Evolutionary conservation across 2,888 invertebrate species (phyloP), one percentile per base, ranked within the genome.

Genomic region (Cylloceria caligata): DNA sequence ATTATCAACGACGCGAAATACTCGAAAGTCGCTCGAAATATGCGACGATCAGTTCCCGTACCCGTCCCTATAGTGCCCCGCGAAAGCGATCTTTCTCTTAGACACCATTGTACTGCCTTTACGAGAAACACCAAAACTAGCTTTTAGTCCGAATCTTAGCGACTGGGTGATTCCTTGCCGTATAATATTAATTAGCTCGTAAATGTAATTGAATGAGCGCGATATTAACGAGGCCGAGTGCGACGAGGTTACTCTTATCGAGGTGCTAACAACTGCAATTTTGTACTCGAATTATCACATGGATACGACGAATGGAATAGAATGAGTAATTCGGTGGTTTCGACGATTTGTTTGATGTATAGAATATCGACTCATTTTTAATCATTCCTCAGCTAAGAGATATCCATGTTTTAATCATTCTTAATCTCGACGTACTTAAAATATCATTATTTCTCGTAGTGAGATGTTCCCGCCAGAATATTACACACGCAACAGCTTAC

Each of bases 71-170:
- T 34, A 19, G 19, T 47, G 45, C 45, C 19, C 36, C 55, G 69
- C 45, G 16, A 64, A 60, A 60, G 13, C 67, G 24, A 67, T 27
- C 16, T 42, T 47, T 67, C 67, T 47, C 7, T 39, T 57, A 69
- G 71, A 52, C 47, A 76, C 47, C 67, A 67, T 52, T 72, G 71
- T 52, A 80, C 74, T 81, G 78, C 78, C 81, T 78, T 82, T 52
- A 62, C 49, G 68, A 75, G 27, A 79, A 71, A 77, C 77, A 73
- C 62, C 62, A 67, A 62, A 30, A 45, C 39, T 71, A 65, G 65
- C 13, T 52, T 52, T 57, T 30, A 74, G 69, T 71, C 30, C 21
- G 13, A 74, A 74, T 77, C 27, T 24, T 55, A 64, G 45, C 24
- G 62, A 57, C 11, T 74, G 55, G 68, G 60, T 57, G 19, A 57